Evolutionary conservation across 2,888 invertebrate genomes (phyloP).

Genomic region (Cephus runcator): DNA sequence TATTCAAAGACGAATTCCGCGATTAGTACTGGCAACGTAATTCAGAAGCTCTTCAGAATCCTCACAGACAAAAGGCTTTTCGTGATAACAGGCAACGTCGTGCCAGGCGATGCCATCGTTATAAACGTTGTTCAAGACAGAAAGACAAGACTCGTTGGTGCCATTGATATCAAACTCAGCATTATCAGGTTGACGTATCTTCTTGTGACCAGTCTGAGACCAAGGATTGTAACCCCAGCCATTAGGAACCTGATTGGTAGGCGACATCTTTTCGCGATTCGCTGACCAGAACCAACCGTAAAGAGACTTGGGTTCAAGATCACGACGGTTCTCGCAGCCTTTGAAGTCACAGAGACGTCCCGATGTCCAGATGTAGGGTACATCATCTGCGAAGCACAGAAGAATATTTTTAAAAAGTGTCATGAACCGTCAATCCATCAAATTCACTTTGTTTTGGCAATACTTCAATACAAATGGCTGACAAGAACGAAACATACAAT

Average conservation of each 20-base stretch:
- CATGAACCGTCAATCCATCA: no score
- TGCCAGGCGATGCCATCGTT: conserved; percentile 95
- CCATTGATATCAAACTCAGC: conserved; percentile 91
- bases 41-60: conserved; percentile 89
- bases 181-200: conserved; percentile 88
- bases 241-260: conserved; percentile 78
- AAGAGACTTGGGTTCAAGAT: conserved; percentile 86
- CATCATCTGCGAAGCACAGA: conserved; percentile 72
- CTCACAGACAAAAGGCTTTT: conserved; percentile 91
- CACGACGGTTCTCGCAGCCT: conserved; percentile 87
- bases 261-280: conserved; percentile 85
- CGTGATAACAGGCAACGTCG: conserved; percentile 93
- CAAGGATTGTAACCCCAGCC: conserved; percentile 89
- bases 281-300: conserved; percentile 96
- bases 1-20: conserved; percentile 81
- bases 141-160: conserved; percentile 87
- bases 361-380: conserved; percentile 94
- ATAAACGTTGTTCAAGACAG: conserved; percentile 91
- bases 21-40: conserved; percentile 87
- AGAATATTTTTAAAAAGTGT: neutral
- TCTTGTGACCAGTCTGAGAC: conserved; percentile 92
- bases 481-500: neutral
- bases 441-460: neutral
- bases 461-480: neutral
- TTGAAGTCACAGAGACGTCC: conserved; percentile 94